phyloP scores from a whole-genome alignment of 2,113 vertebrate species.

The Theristicus caerulescens region DNA sequence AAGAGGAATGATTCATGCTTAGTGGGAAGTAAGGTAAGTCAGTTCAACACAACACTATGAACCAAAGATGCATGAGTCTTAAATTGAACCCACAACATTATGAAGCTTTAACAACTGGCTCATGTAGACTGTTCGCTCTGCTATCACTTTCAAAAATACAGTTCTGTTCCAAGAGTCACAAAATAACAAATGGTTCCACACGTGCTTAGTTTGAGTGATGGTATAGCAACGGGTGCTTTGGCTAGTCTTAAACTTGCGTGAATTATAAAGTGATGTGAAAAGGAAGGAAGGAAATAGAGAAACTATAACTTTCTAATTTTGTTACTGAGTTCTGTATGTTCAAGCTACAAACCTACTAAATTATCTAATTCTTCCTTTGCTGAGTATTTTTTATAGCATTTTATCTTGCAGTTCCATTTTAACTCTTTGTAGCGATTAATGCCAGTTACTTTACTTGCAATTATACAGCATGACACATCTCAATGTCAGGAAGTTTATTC shows the following conservation, averaged over 20 bases:
- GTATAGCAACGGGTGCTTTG: background rate
- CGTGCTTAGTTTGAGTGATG: background rate
- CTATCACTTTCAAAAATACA: background rate
- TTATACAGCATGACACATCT: background rate
- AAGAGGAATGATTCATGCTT: background rate
- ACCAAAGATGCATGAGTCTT: background rate
- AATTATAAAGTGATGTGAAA: background rate
- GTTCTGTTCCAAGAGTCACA: background rate
- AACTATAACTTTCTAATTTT: background rate
- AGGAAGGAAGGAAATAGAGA: background rate
- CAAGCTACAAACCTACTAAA: background rate
- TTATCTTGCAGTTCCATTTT: background rate
- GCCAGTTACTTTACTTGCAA: background rate
- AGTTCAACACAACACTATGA: background rate
- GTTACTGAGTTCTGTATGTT: background rate
- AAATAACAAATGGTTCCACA: background rate
- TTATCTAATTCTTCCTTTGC: background rate
- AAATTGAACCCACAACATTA: background rate
- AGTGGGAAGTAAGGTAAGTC: background rate
- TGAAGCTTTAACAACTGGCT: background rate
- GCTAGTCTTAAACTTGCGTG: background rate
- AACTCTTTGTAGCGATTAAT: background rate
- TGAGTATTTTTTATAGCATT: background rate
- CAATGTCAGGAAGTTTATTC: background rate
- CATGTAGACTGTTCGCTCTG: background rate